Conservation (phyloP, 2,113 vertebrate genomes). For the Phyllopteryx taeniolatus region DNA sequence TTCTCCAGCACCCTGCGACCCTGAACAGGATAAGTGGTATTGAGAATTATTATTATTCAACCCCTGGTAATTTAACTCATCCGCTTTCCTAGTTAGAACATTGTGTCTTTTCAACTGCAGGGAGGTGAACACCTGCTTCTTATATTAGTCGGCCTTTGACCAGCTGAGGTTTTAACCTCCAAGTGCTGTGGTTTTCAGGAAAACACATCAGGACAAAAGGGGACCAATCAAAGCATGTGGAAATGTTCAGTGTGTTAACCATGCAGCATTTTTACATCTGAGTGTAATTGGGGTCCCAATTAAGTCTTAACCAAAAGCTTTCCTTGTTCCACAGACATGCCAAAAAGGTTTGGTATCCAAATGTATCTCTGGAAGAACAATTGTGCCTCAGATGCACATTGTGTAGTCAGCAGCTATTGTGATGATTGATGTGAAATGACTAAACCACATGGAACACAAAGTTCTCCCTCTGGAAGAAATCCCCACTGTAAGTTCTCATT, state of each 20-base stretch:
- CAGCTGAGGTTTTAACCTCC: slow-evolving; percentile 36
- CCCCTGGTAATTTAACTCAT: background rate
- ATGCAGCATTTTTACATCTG: slow-evolving; percentile 21
- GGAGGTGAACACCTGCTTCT: slow-evolving; percentile 53
- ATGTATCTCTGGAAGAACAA: slow-evolving; percentile 3
- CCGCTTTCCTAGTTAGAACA: slow-evolving; percentile 13
- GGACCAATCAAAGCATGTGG: slow-evolving; percentile 33
- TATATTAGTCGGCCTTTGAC: slow-evolving; percentile 28
- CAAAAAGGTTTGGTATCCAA: background rate
- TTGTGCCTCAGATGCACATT: slow-evolving; percentile 7
- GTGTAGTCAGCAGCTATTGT: background rate
- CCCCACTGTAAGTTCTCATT: slow-evolving; percentile 30
- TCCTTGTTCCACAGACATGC: slow-evolving; percentile 10
- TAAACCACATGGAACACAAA: slow-evolving; percentile 14
- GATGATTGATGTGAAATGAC: slow-evolving; percentile 6
- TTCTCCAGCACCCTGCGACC: too few species aligned
- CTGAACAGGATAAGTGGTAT: too few species aligned
- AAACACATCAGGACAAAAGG: slow-evolving; percentile 31
- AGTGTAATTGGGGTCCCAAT: slow-evolving; percentile 22
- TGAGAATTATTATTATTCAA: background rate
- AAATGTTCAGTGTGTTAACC: slow-evolving; percentile 19
- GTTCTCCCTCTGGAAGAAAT: slow-evolving; percentile 22
- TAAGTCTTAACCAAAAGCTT: slow-evolving; percentile 2
- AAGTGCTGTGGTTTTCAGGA: slow-evolving; percentile 11
- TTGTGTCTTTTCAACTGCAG: slow-evolving; percentile 28